Evolutionary conservation across 1,140 invertebrate genomes (phyloP).

Genomic region (Platyscapa corneri): DNA sequence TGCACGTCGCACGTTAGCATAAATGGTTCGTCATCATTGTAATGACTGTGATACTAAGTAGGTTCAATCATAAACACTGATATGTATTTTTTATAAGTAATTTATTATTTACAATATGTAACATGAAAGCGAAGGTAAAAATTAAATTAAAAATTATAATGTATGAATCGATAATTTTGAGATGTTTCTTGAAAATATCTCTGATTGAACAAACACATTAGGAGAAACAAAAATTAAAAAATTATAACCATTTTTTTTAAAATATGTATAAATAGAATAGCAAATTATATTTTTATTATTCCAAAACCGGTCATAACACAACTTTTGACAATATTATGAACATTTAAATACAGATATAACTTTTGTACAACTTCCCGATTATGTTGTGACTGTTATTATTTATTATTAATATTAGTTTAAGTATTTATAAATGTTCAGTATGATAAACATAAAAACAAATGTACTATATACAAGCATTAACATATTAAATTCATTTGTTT

Average conservation of each 20-base stretch:
- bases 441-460: conserved; percentile 25
- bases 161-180: neutral
- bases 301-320: conserved; percentile 16
- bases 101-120: neutral
- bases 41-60: conserved; percentile 45
- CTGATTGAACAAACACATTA: neutral
- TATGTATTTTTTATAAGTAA: neutral
- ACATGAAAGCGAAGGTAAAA: neutral
- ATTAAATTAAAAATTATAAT: neutral
- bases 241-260: neutral
- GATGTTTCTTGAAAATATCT: neutral
- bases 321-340: conserved; percentile 46
- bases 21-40: conserved; percentile 71
- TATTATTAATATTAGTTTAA: conserved; percentile 30
- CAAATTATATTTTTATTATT: conserved; percentile 41
- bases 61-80: conserved; percentile 18
- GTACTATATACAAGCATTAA: conserved; percentile 36
- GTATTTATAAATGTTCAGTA: conserved; percentile 36
- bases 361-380: conserved; percentile 39
- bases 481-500: conserved; percentile 28
- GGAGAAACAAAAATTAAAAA: conserved; percentile 2
- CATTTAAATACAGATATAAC: conserved; percentile 36
- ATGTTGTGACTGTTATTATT: conserved; percentile 21
- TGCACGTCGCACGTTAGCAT: conserved; percentile 68
- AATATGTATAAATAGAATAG: conserved; percentile 17